Percentiles rank a stretch among this genome's conserved stretches.
Conservation (phyloP, 1,140 invertebrate species). For the Drosophila pruinosa region DNA sequence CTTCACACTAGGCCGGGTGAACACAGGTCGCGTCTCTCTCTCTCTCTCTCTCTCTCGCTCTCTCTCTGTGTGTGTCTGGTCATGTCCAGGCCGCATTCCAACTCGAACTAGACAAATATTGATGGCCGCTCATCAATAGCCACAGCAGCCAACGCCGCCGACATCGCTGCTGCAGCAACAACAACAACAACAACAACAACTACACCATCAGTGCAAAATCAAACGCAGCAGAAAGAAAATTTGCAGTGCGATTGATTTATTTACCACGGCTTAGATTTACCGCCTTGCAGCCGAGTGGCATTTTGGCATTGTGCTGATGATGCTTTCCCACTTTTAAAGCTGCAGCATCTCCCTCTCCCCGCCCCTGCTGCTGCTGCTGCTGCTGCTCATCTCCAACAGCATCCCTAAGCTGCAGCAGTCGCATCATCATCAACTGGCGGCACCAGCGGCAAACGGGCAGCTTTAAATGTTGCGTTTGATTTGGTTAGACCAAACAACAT, state of each 20-base stretch:
- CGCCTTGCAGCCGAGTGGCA: constrained; percentile 71
- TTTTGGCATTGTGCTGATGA: constrained; percentile 79
- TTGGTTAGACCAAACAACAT: constrained; percentile 65
- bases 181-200: constrained; percentile 32
- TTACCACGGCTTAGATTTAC: constrained; percentile 81
- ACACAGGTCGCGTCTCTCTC: constrained; percentile 18
- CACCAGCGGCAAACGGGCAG: constrained; percentile 51
- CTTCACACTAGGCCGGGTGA: constrained; percentile 50
- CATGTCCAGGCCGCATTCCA: constrained; percentile 70
- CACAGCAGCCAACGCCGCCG: constrained; percentile 33
- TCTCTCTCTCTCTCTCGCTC: background rate
- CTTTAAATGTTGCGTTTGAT: constrained; percentile 75
- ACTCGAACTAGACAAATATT: constrained; percentile 79
- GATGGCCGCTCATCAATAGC: constrained; percentile 79
- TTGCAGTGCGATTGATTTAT: constrained; percentile 78
- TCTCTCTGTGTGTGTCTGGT: background rate
- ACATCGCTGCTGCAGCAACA: constrained; percentile 37
- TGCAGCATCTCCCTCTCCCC: background rate
- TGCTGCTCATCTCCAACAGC: background rate
- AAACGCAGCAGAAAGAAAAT: constrained; percentile 62
- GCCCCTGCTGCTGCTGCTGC: background rate
- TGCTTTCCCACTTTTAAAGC: constrained; percentile 47
- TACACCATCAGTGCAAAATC: constrained; percentile 49
- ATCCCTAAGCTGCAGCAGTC: constrained; percentile 30
- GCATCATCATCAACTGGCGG: constrained; percentile 62